phyloP scores from a whole-genome alignment of 2,113 vertebrate species.

The Hemichromis elongatus region DNA sequence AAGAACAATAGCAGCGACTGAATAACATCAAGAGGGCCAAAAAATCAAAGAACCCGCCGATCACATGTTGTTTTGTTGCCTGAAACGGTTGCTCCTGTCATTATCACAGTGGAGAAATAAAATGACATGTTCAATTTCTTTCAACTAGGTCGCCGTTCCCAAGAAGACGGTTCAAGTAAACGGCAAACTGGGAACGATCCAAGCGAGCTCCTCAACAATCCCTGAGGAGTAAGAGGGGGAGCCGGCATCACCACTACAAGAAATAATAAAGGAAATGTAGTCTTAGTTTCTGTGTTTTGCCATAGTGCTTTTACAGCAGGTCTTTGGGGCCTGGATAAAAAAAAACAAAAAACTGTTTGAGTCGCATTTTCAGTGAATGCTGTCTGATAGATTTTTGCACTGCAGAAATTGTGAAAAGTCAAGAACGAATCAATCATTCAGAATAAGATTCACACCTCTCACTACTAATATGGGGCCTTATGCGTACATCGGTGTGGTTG shows the following conservation, averaged over 20 bases:
- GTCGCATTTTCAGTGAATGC: neutral
- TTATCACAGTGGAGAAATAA: neutral
- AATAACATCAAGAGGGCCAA: neutral
- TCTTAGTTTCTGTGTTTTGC: neutral
- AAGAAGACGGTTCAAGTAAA: conserved; percentile 74
- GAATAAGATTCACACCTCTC: neutral
- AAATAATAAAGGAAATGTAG: neutral
- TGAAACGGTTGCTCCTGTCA: neutral
- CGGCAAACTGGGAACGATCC: conserved; percentile 71
- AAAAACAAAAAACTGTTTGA: neutral
- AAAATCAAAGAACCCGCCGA: neutral
- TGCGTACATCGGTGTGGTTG: neutral
- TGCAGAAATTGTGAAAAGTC: neutral
- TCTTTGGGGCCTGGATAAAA: too few relatives aligned
- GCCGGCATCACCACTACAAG: neutral
- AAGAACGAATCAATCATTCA: neutral
- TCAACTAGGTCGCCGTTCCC: conserved; percentile 62
- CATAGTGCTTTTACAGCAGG: neutral
- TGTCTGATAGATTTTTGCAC: neutral
- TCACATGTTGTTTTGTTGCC: neutral
- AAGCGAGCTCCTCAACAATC: conserved; percentile 27
- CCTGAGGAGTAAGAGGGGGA: conserved; percentile 15
- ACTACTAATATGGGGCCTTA: neutral
- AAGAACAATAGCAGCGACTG: neutral
- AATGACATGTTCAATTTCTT: conserved; percentile 22